Evolutionary conservation across 2,797 vertebrate species (phyloP).

Genomic region (Luscinia luscinia): DNA sequence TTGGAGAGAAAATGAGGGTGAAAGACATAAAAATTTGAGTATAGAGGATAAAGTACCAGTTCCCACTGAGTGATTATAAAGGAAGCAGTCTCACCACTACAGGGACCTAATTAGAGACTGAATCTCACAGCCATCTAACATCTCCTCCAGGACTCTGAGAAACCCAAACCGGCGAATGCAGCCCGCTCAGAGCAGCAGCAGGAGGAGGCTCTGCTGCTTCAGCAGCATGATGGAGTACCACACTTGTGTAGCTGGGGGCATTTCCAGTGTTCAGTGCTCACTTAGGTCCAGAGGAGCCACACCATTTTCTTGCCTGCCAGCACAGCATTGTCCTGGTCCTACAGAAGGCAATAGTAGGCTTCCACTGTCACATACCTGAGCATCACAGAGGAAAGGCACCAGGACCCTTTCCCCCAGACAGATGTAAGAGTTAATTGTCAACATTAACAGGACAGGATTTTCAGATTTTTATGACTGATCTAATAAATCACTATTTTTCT

Average conservation of each 20-base stretch:
- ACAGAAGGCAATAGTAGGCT: not conserved
- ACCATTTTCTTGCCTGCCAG: not conserved
- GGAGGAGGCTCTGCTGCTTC: not conserved
- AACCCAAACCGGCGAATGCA: not conserved
- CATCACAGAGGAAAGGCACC: not conserved
- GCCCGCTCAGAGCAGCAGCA: not conserved
- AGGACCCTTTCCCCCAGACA: not conserved
- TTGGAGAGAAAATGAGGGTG: not conserved
- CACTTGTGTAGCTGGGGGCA: not conserved
- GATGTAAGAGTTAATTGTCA: not conserved
- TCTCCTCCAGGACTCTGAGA: not conserved
- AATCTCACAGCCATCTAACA: not conserved
- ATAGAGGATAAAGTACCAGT: not conserved
- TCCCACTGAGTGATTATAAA: conserved; percentile 37
- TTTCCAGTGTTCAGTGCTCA: not conserved
- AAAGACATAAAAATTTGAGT: conserved; percentile 37
- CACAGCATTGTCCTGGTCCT: not conserved
- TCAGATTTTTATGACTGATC: not conserved
- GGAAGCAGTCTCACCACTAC: conserved; percentile 2
- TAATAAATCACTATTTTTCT: not conserved
- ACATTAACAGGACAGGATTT: not conserved
- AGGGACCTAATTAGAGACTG: conserved; percentile 37
- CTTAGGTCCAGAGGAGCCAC: not conserved
- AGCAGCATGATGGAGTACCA: not conserved
- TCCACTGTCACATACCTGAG: not conserved